phyloP scores from a whole-genome alignment of 2,888 invertebrate species.

The Cosmorhoe ocellata region DNA sequence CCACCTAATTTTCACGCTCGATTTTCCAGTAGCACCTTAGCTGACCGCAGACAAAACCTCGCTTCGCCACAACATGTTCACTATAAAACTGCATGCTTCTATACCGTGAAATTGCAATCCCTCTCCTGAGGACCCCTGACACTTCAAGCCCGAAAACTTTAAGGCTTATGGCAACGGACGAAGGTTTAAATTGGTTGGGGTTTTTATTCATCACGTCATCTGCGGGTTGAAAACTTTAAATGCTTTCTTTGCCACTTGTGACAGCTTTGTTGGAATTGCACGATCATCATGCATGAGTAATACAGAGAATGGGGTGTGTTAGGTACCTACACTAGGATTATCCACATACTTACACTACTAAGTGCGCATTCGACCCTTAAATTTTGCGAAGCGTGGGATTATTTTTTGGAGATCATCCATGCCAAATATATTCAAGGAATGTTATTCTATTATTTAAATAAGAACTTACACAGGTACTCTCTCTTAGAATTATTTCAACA shows the following conservation, averaged over 20 bases:
- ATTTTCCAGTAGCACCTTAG: background rate
- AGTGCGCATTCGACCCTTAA: too few relatives aligned
- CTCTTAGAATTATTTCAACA: too few relatives aligned
- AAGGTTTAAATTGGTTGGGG: constrained; percentile 1
- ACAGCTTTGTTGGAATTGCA: background rate
- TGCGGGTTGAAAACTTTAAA: background rate
- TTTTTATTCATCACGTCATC: constrained; percentile 5
- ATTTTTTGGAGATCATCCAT: too few relatives aligned
- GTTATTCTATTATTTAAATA: too few relatives aligned
- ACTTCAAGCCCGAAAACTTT: background rate
- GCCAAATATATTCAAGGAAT: too few relatives aligned
- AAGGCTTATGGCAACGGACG: background rate
- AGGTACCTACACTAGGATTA: too few relatives aligned
- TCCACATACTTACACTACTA: too few relatives aligned
- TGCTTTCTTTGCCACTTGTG: background rate
- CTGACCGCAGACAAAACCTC: background rate
- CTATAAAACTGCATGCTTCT: constrained; percentile 12
- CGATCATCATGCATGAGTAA: background rate
- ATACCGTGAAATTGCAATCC: constrained; percentile 14
- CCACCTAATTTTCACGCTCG: background rate
- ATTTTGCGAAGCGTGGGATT: too few relatives aligned
- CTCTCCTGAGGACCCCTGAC: background rate
- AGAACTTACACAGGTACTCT: too few relatives aligned
- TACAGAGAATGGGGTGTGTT: too few relatives aligned
- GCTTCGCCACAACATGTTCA: background rate